Base-by-base conservation (phyloP, 1,140 invertebrate species). In the Agrypnia vestita region DNA sequence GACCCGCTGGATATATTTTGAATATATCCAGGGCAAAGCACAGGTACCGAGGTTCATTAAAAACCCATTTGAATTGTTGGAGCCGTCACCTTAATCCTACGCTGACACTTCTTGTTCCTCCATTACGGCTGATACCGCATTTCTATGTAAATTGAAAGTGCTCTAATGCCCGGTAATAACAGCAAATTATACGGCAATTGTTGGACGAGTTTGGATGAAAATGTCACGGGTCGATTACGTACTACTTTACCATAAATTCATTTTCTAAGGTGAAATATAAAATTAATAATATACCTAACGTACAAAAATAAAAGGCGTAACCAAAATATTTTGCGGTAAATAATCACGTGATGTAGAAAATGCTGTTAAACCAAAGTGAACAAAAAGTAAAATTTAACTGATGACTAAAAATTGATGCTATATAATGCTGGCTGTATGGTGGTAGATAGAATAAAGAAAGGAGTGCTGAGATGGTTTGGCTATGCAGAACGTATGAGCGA, bases 11-110 rank as follows among this genome's bases (percentile, higher is more conserved):
- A 35, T 35, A 35, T 35, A 35, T 35, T 35, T 35, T 56, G 12
- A 56, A 56, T 17, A 56, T 17, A 17, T 56, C 53, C 53, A 56
- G 19, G 19, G 53, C 11, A 56, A 15, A 56, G 1, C 3, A 15
- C 3, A 56, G 15, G 25, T 35, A 35, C 1, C 25, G n/a, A 51
- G 49, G n/a, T 19, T 17, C 64, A 69, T 69, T 69, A 69, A 46
- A 69, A 69, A 69, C 46, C 64, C 64, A 69, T 69, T 69, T 46
- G 64, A 19, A 69, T 69, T 69, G 64, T 69, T 49, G 9, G 44
- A 19, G 19, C 64, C 8, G 46, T 44, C 12, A 69, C 46, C 35
- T 69, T 15, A 69, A 19, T 61, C 56, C 56, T 15, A 49, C 46
- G 19, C 15, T 69, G 44, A 43, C 64, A 69, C 46, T 64, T 17